These are phyloP conservation scores for Momotus momota DNA, from an alignment of 2,797 vertebrate genomes.

Conservation along the genomic window DNA sequence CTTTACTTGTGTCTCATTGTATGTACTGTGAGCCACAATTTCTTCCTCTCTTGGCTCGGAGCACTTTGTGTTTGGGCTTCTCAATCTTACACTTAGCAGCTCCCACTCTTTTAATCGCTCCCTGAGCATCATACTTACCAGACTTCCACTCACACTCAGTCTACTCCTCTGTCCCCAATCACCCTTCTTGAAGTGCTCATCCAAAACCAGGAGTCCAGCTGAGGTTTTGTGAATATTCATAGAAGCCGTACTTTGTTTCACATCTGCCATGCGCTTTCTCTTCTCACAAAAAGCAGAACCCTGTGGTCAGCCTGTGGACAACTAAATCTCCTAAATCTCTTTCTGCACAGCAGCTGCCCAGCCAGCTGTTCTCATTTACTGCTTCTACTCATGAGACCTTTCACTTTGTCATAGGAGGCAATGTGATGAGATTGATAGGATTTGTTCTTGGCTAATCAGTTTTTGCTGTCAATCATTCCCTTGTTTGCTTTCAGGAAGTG, in stretches of 20 bases:
- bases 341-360: not conserved
- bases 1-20: not conserved
- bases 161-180: not conserved
- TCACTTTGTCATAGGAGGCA: not conserved
- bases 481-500: not conserved
- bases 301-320: not conserved
- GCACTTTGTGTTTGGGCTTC: not conserved
- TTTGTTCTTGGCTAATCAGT: not conserved
- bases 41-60: not conserved
- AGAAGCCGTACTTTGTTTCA: not conserved
- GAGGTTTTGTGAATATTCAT: not conserved
- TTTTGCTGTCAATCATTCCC: not conserved
- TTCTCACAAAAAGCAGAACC: not conserved
- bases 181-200: not conserved
- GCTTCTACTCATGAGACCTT: not conserved
- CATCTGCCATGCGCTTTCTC: not conserved
- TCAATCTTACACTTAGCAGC: not conserved
- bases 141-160: not conserved
- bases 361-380: not conserved
- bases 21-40: not conserved
- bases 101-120: not conserved
- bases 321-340: not conserved
- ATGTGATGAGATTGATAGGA: not conserved
- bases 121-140: not conserved
- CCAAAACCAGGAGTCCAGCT: not conserved